Base-by-base conservation (phyloP, 2,797 vertebrate species). In the Lagocephalus sceleratus region DNA sequence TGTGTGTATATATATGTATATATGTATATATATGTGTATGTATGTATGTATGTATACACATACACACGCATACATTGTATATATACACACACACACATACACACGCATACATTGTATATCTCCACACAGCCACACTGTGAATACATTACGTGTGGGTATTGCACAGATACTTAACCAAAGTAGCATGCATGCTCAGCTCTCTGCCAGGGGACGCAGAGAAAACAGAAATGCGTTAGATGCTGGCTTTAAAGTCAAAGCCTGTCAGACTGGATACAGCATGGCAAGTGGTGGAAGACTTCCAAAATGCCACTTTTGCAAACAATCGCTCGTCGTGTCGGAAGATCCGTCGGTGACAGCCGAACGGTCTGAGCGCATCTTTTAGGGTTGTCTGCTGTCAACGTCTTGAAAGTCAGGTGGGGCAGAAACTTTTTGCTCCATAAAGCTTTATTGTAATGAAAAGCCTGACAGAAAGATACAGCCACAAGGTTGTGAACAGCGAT, bases 371-470 rank as follows among this genome's bases (percentile, higher is more conserved):
- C 57, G 41, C 51, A 50, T 69, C 38, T 66, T 63, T 69, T 59
- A 54, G 40, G 39, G 32, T n/a, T 66, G 71, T 65, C 61, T 68
- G 50, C 71, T 72, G 75, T 77, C 79, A 76, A 85, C 84, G 78
- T 82, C 79, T 80, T 81, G 65, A 65, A 85, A 82, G 76, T 83
- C 56, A 38, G 50, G 26, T 40, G 63, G 41, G 46, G 22, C 20
- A 41, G 46, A 53, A 62, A 53, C 25, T 73, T 72, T 76, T 78
- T 70, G 69, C 70, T 79, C 69, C 60, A 80, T 85, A 78, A 85
- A 83, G 78, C 78, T 83, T 83, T 83, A 83, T 82, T 82, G 76
- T 83, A 89, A 86, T 85, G 75, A 78, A 73, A 64, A 78, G 70
- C 63, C 78, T 77, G 76, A 79, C 57, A 65, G 79, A 76, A 74